These are phyloP conservation scores for Rallus limicola DNA, from an alignment of 2,113 vertebrate species.

Conservation along the genomic window DNA sequence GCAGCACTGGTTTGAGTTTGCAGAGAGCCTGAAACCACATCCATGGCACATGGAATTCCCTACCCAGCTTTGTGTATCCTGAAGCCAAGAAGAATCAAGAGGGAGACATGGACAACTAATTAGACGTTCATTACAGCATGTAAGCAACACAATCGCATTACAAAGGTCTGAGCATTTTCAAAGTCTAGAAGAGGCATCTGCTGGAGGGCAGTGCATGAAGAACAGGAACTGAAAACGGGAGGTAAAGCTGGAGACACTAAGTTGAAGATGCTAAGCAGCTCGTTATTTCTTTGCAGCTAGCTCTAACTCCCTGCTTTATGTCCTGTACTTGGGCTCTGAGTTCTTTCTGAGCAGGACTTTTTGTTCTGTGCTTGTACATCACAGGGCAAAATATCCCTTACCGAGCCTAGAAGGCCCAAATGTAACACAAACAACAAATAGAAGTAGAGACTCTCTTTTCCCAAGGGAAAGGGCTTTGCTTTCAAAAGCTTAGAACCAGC, in stretches of 20 bases:
- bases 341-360: neutral
- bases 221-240: neutral
- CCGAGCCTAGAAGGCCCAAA: neutral
- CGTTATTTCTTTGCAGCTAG: neutral
- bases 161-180: neutral
- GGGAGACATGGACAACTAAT: neutral
- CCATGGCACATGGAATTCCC: neutral
- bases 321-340: neutral
- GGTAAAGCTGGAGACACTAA: neutral
- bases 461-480: neutral
- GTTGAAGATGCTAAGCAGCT: neutral
- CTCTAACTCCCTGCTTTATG: neutral
- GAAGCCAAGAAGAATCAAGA: neutral
- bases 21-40: constrained; percentile 32
- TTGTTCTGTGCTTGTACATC: neutral
- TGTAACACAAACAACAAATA: constrained; percentile 18
- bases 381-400: neutral
- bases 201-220: neutral
- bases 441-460: neutral
- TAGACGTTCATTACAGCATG: neutral
- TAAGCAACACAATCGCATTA: neutral
- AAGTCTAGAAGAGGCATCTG: neutral
- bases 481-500: neutral
- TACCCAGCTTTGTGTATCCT: neutral
- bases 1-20: neutral